Conservation (phyloP, 2,113 vertebrate genomes). For the Gavia stellata region DNA sequence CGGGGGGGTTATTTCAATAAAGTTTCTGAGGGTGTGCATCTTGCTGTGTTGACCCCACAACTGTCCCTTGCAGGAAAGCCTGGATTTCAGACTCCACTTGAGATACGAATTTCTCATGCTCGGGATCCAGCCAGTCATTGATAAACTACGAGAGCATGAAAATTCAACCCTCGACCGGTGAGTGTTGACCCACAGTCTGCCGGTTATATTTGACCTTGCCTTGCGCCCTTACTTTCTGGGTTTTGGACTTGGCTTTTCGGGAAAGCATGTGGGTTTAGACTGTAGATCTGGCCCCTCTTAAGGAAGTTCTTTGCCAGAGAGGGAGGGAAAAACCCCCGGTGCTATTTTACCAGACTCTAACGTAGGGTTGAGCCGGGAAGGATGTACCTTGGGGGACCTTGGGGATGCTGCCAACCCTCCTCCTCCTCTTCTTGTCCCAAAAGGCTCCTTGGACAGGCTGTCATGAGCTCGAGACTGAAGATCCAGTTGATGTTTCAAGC, state of each 20-base stretch:
- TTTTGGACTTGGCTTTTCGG: neutral
- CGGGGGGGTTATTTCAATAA: neutral
- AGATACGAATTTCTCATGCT: slow-evolving; percentile 98
- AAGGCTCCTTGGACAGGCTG: neutral
- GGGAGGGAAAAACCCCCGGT: neutral
- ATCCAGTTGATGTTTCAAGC: neutral
- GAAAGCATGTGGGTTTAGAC: neutral
- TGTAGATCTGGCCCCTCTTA: neutral
- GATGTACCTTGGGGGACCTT: neutral
- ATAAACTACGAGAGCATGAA: slow-evolving; percentile 95
- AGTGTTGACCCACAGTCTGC: neutral
- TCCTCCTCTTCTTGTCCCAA: neutral
- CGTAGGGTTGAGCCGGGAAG: neutral
- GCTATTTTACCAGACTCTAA: fast-evolving
- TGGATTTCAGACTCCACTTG: slow-evolving; percentile 97
- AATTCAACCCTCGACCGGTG: slow-evolving; percentile 96
- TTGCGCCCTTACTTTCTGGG: neutral
- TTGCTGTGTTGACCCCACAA: neutral
- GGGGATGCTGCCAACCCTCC: neutral
- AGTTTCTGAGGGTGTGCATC: neutral
- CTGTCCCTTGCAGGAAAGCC: slow-evolving; percentile 80
- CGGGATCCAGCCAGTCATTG: slow-evolving; percentile 97
- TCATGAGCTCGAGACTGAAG: neutral
- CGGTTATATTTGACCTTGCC: neutral
- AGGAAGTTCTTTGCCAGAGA: neutral